Percentiles rank a stretch among this genome's conserved stretches.
These are phyloP conservation scores for Sturmia bella DNA, from an alignment of 2,888 invertebrate species.

Conservation along the genomic window DNA sequence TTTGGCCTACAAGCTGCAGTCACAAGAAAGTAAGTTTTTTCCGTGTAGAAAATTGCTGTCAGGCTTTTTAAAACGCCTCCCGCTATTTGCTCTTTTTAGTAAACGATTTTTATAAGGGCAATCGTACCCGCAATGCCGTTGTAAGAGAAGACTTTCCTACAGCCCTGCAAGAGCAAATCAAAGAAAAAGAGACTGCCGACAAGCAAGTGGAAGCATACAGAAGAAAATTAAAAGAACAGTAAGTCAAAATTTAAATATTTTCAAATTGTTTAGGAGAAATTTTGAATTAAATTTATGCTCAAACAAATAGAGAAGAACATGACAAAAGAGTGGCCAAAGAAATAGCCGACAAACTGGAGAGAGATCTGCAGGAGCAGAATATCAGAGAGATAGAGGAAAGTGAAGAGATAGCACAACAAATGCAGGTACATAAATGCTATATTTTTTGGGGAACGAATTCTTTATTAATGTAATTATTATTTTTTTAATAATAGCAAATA, in stretches of 20 bases:
- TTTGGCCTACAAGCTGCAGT: constrained; percentile 90
- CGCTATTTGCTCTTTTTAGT: constrained; percentile 81
- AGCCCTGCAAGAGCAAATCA: constrained; percentile 88
- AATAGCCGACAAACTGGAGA: constrained; percentile 86
- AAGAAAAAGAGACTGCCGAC: constrained; percentile 86
- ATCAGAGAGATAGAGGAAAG: constrained; percentile 83
- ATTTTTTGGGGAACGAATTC: too few relatives aligned
- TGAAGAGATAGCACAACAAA: constrained; percentile 83
- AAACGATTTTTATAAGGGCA: constrained; percentile 89
- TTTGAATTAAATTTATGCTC: constrained; percentile 1
- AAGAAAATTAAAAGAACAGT: constrained; percentile 84
- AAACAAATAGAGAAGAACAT: constrained; percentile 84
- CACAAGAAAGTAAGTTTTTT: constrained; percentile 87
- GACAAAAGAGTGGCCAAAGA: constrained; percentile 87
- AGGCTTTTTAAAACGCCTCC: background rate
- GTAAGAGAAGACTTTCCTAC: constrained; percentile 90
- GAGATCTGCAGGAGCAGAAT: constrained; percentile 83
- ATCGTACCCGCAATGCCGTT: constrained; percentile 88
- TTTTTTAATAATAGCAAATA: constrained; percentile 74
- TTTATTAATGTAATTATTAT: too few relatives aligned
- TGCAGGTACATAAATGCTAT: constrained; percentile 82
- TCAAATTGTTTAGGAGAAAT: background rate
- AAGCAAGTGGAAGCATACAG: constrained; percentile 84
- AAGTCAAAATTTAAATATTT: constrained; percentile 75
- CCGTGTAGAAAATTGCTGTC: background rate